Evolutionary conservation across 2,797 vertebrate genomes (phyloP).

Genomic region (Myotis daubentonii): DNA sequence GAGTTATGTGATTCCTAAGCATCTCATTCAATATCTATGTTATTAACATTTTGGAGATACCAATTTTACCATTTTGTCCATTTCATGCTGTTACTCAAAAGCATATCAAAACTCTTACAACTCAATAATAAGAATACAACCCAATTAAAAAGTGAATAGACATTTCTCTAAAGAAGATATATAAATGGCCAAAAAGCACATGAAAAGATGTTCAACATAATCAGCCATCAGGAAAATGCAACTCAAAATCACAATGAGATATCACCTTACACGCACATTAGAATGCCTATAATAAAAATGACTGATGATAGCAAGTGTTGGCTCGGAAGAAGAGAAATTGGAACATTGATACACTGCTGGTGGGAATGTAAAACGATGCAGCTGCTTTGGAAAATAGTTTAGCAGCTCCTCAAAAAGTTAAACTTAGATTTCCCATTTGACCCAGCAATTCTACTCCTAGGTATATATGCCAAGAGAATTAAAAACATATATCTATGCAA

Average conservation of each 20-base stretch:
- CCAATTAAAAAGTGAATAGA: neutral
- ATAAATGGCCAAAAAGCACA: neutral
- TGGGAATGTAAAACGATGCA: neutral
- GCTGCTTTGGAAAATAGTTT: slow-evolving; percentile 8
- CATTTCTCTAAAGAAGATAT: neutral
- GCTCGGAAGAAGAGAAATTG: neutral
- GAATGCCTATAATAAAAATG: neutral
- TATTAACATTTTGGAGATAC: slow-evolving; percentile 4
- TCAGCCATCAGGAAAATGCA: neutral
- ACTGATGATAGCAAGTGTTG: neutral
- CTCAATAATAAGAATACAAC: neutral
- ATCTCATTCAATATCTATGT: neutral
- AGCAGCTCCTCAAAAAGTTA: neutral
- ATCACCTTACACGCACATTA: neutral
- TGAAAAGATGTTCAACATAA: neutral
- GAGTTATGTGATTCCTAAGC: neutral
- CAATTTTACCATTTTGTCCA: neutral
- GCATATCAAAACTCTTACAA: neutral
- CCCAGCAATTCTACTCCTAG: neutral
- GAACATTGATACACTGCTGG: neutral
- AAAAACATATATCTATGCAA: neutral
- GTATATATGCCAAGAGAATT: neutral
- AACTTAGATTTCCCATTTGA: neutral
- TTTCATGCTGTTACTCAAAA: slow-evolving; percentile 47
- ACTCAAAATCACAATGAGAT: neutral